A percentile compares a stretch with the other conserved stretches of the same genome.
phyloP scores from a whole-genome alignment of 2,797 vertebrate species.

The Protonibea diacanthus region DNA sequence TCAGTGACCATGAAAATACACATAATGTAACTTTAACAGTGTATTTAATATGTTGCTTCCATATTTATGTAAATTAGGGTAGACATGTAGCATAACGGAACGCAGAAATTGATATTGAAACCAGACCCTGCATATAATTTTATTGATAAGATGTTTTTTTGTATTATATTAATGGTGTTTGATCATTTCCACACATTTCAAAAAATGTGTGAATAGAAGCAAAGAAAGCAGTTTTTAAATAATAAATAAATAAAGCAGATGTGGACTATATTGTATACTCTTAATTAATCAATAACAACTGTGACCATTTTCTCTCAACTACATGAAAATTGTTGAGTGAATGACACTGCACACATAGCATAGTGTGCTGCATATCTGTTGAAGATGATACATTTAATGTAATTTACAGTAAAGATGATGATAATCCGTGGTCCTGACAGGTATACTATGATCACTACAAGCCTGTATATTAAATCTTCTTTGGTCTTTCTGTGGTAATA shows the following conservation, averaged over 20 bases:
- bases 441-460: not conserved
- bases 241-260: not conserved
- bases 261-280: not conserved
- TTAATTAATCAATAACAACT: not conserved
- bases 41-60: not conserved
- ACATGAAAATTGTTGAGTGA: not conserved
- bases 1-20: not conserved
- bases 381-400: not conserved
- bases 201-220: not conserved
- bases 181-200: not conserved
- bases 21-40: too few relatives aligned
- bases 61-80: not conserved
- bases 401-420: not conserved
- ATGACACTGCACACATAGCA: not conserved
- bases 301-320: not conserved
- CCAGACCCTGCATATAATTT: not conserved
- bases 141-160: not conserved
- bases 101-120: not conserved
- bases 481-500: conserved; percentile 39
- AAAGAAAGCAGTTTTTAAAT: not conserved
- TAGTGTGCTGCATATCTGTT: not conserved
- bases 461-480: conserved; percentile 39
- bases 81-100: not conserved
- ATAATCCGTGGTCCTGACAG: not conserved
- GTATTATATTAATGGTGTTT: not conserved